Evolutionary conservation across 2,113 vertebrate genomes (phyloP), one percentile per base, ranked within the genome.

Genomic region (Cromileptes altivelis): DNA sequence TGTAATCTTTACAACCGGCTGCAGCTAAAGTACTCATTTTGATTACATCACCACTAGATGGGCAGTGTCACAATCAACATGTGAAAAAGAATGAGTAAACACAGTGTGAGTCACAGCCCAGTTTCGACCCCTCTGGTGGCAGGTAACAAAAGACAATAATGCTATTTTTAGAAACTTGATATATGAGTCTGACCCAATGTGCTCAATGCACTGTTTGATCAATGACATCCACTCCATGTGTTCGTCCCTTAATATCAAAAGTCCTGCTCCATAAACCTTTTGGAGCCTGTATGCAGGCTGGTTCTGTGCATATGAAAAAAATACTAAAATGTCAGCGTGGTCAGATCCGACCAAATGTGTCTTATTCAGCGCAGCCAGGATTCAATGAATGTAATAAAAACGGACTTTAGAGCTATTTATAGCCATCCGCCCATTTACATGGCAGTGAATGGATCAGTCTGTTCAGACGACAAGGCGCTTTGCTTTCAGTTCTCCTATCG

Each of bases 401-500:
- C 1, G 14, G 19, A 53, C 27, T 33, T 7, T n/a, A 40, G 6
- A 23, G 68, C 50, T 40, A 55, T 70, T n/a, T 15, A 40, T 55
- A 55, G 23, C 21, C 21, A 13, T 23, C 50, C 4, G 3, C 19
- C 50, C 68, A 70, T 70, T 70, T 55, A 37, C 50, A 55, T n/a
- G 68, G 19, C 68, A n/a, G 14, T 70, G 68, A 55, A 70, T 55
- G 30, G 19, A 70, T 40, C 50, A 17, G 50, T n/a, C 19, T 55
- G 67, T 53, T 13, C 67, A 50, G 67, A 67, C 17, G 23, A 45
- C 42, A 2, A 55, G 23, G 15, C 15, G 8, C 23, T 67, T 49
- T 50, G 42, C 42, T 49, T 27, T 49, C 64, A 67, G 6, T 70
- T 37, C 50, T 55, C 50, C 50, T 19, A n/a, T 37, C 8, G 30